These are phyloP conservation scores for Antitype chi DNA, from an alignment of 2,888 invertebrate species.

Conservation along the genomic window DNA sequence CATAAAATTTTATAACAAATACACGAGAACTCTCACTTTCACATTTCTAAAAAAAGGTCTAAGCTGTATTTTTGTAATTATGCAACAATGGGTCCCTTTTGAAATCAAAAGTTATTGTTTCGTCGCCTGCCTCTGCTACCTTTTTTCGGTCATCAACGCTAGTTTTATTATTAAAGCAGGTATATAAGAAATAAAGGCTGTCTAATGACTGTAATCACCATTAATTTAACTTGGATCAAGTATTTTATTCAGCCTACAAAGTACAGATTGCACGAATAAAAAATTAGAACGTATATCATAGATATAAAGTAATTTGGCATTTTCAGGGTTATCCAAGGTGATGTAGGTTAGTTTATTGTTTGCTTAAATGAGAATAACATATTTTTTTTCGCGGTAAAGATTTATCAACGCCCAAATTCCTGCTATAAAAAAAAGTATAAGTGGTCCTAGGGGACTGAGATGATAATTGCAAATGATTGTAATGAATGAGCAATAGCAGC, in stretches of 20 bases:
- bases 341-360: not conserved
- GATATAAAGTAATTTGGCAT: conserved; percentile 22
- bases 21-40: conserved; percentile 78
- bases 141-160: conserved; percentile 60
- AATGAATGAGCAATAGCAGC: not conserved
- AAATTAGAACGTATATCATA: conserved; percentile 50
- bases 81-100: conserved; percentile 68
- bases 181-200: conserved; percentile 41
- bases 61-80: conserved; percentile 61
- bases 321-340: conserved; percentile 31
- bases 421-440: not conserved
- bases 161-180: conserved; percentile 57
- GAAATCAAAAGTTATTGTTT: conserved; percentile 61
- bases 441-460: not conserved
- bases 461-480: not conserved
- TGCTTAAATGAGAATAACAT: conserved; percentile 9
- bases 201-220: conserved; percentile 60
- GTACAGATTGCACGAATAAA: conserved; percentile 35
- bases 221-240: conserved; percentile 56
- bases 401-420: not conserved
- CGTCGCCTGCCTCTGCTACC: conserved; percentile 31
- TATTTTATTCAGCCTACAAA: conserved; percentile 43
- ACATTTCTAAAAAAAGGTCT: conserved; percentile 73
- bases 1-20: conserved; percentile 72
- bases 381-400: not conserved